phyloP scores from a whole-genome alignment of 2,797 vertebrate species.

The Myotis pilosus region DNA sequence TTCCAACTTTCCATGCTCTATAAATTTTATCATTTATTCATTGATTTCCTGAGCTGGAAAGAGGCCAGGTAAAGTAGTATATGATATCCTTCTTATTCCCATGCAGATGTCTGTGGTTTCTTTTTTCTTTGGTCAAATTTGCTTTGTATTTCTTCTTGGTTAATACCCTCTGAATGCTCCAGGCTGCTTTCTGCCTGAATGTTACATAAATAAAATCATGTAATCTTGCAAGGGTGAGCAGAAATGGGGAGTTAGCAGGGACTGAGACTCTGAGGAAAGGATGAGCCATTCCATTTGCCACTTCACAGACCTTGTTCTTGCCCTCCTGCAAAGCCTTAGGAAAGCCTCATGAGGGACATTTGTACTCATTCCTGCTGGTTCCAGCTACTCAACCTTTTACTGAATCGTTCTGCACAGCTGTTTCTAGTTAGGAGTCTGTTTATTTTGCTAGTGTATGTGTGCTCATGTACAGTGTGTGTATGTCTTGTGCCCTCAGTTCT shows the following conservation, averaged over 20 bases:
- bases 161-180: constrained; percentile 42
- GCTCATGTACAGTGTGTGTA: background rate
- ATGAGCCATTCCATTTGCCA: constrained; percentile 16
- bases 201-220: constrained; percentile 69
- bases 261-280: background rate
- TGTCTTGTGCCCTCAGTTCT: background rate
- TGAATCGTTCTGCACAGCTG: constrained; percentile 57
- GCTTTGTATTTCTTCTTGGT: constrained; percentile 65
- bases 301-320: constrained; percentile 52
- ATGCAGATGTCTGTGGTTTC: constrained; percentile 61
- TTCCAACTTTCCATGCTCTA: background rate
- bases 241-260: background rate
- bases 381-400: constrained; percentile 52
- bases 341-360: constrained; percentile 37
- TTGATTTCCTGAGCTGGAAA: constrained; percentile 48
- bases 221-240: constrained; percentile 33
- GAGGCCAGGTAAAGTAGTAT: constrained; percentile 21
- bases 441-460: background rate
- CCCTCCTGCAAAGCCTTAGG: constrained; percentile 57
- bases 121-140: constrained; percentile 55
- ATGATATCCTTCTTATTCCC: constrained; percentile 54
- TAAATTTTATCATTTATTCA: constrained; percentile 56
- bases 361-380: constrained; percentile 50
- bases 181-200: constrained; percentile 47
- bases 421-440: constrained; percentile 63